Evolutionary conservation across 92 coral and sea anemone species (phyloP).

Genomic region (Micromussa lordhowensis): DNA sequence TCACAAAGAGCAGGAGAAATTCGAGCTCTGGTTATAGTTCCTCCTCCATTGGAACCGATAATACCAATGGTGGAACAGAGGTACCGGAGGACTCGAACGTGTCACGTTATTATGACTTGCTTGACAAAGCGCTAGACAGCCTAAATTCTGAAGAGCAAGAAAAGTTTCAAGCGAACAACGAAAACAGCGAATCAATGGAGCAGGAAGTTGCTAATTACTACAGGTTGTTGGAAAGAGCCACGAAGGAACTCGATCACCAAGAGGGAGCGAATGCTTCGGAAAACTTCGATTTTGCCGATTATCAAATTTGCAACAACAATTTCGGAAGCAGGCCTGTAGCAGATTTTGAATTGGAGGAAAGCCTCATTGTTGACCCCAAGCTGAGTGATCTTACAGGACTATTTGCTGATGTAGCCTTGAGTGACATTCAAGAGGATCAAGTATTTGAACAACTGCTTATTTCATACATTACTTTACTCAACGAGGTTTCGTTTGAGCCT

Average conservation of each 20-base stretch:
- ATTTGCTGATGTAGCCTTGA: slow-evolving; percentile 62
- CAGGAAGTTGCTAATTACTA: slow-evolving; percentile 23
- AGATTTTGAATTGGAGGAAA: neutral
- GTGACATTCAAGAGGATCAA: slow-evolving; percentile 67
- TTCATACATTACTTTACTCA: slow-evolving; percentile 17
- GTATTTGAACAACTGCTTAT: slow-evolving; percentile 59
- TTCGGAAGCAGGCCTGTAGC: neutral
- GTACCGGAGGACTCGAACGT: neutral
- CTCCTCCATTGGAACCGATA: neutral
- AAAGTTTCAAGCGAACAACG: neutral
- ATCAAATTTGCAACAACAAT: slow-evolving; percentile 9
- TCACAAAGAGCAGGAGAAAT: neutral
- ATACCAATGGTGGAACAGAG: neutral
- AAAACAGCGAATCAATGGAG: neutral
- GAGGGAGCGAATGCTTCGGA: neutral
- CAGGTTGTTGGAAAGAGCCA: slow-evolving; percentile 11
- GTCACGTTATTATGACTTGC: slow-evolving; percentile 28
- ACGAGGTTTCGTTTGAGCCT: slow-evolving; percentile 33
- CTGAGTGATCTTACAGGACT: slow-evolving; percentile 33
- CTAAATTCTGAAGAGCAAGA: neutral
- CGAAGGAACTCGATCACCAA: neutral
- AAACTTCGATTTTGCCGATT: slow-evolving; percentile 21
- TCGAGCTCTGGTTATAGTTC: slow-evolving; percentile 23
- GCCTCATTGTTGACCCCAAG: slow-evolving; percentile 33
- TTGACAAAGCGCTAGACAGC: slow-evolving; percentile 13